Evolutionary conservation across 1,140 invertebrate genomes (phyloP), one percentile per base, ranked within the genome.

Genomic region (Euura lappo): DNA sequence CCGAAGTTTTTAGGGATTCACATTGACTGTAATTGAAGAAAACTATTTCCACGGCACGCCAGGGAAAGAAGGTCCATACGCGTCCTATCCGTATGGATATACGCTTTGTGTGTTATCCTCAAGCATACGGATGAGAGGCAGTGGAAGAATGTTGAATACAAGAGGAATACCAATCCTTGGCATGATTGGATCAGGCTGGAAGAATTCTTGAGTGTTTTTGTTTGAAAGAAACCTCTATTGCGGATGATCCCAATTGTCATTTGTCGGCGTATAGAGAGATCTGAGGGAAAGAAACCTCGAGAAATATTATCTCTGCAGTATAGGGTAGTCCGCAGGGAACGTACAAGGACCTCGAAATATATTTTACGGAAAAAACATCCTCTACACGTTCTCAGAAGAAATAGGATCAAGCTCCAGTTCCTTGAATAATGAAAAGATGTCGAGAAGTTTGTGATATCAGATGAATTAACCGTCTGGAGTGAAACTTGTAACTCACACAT

Each of bases 171-270:
- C 51, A n/a, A 60, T 60, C 28, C 28, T 28, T 28, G 13, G 51
- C 10, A 60, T 60, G 51, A 60, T 60, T 60, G 51, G 51, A 60
- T 60, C 51, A 60, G 51, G 51, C 13, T 60, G 51, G 51, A 60
- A 60, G 51, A 60, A 60, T 60, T n/a, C 51, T 60, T 60, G 51
- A n/a, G 51, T 60, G 51, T 60, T 60, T 60, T 60, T 60, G 51
- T 60, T 60, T 60, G 51, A 60, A 60, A 60, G 51, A 6, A 60
- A 60, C 51, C 51, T 60, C 51, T 60, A 11, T n/a, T n/a, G 8
- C 51, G 51, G 51, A 60, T 60, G 51, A 60, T 60, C 51, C 51
- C 51, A 60, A 60, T 60, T 60, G 8, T 60, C 51, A 60, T 60
- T 60, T 60, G 51, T 60, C 51, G 51, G 51, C 51, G 28, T 28